Base-by-base conservation (phyloP, 2,888 invertebrate genomes). In the Drosophila testacea region DNA sequence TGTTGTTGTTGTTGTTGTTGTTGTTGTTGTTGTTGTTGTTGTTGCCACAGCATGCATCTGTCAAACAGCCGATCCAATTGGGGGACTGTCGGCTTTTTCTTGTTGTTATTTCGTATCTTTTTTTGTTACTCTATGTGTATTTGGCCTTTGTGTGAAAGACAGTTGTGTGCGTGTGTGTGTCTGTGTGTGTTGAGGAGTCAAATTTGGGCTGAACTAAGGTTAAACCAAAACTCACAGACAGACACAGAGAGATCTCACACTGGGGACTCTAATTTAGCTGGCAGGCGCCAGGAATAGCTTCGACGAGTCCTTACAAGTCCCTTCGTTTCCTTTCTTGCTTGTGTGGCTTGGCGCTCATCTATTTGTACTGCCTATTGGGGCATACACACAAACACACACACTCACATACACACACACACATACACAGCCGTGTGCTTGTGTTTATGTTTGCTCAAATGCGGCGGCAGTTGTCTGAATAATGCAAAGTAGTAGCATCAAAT, bases 381-480 rank as follows among this genome's bases (percentile, higher is more conserved):
- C 69, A 63, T 50, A 38, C 52, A 41, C 32, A 39, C 38, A 39
- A 39, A 47, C 13, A 57, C 47, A 47, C 44, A 13, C 61, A 57
- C 6, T n/a, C 44, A 38, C n/a, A 48, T 34, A 46, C 13, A 70
- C 27, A 30, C 39, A 30, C n/a, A 48, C 39, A 46, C 13, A 70
- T 16, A 30, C 39, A 30, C 28, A 38, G 11, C 22, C 62, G 44
- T 54, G 56, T 67, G 55, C n/a, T 41, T 63, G 56, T 55, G 60
- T 66, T 56, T 60, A 48, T 81, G 65, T 70, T 77, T 82, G 63
- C 71, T 63, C 55, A 66, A 71, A 55, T 82, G 79, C 48, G 79
- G 69, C 48, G 81, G 73, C 82, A 69, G 71, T 82, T 77, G 67
- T 64, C 67, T 83, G 62, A 83, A 83, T 83, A 88, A 88, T 86